phyloP scores from a whole-genome alignment of 2,797 vertebrate genomes.

The Erpetoichthys calabaricus region DNA sequence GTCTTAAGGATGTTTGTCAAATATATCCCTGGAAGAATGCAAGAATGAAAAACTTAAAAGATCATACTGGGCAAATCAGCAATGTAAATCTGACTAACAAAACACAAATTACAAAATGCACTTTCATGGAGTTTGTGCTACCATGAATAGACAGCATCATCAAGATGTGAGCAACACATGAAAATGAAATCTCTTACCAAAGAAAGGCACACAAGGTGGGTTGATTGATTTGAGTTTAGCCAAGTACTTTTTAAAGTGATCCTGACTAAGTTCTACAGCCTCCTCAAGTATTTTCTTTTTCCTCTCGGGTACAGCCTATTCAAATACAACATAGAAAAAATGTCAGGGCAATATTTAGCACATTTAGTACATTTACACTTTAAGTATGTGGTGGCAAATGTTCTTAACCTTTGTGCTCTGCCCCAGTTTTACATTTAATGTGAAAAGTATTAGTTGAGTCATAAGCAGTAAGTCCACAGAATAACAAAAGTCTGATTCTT shows the following conservation, averaged over 20 bases:
- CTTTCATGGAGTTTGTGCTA: neutral
- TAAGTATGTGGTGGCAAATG: too few relatives aligned
- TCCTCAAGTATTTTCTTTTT: slow-evolving; percentile 86
- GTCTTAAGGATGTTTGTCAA: slow-evolving; percentile 97
- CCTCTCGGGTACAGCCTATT: slow-evolving; percentile 62
- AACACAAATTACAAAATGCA: neutral
- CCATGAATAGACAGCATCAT: too few relatives aligned
- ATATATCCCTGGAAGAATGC: slow-evolving; percentile 69
- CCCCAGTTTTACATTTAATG: too few relatives aligned
- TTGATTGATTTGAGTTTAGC: slow-evolving; percentile 95
- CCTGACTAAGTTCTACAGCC: slow-evolving; percentile 89
- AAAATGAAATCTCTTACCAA: slow-evolving; percentile 57
- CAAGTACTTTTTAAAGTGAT: slow-evolving; percentile 96
- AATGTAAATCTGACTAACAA: neutral
- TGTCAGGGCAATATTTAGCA: neutral
- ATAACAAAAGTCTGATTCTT: too few relatives aligned
- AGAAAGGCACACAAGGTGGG: slow-evolving; percentile 97
- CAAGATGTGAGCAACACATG: too few relatives aligned
- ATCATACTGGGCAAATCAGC: neutral
- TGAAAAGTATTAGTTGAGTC: too few relatives aligned
- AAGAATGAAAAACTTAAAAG: neutral
- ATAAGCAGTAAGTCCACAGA: too few relatives aligned
- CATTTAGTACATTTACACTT: neutral
- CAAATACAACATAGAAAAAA: neutral
- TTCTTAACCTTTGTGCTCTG: too few relatives aligned